Evolutionary conservation across 2,797 vertebrate species (phyloP).

Genomic region (Molossus alvarezi): DNA sequence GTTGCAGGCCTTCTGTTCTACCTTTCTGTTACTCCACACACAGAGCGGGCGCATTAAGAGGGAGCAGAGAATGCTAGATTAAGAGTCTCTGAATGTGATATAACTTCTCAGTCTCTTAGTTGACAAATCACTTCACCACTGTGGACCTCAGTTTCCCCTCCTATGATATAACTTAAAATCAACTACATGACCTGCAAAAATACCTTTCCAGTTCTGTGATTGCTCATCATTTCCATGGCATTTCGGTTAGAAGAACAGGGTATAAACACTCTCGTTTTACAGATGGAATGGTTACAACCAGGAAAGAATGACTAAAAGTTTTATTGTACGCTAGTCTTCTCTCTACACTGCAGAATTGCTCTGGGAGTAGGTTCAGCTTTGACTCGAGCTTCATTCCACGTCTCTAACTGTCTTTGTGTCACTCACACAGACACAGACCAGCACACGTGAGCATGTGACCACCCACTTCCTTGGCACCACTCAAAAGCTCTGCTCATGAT

Average conservation of each 20-base stretch:
- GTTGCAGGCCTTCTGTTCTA: not conserved
- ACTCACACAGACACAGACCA: not conserved
- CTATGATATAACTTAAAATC: not conserved
- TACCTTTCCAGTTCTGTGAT: not conserved
- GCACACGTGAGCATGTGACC: not conserved
- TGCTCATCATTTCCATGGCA: conserved; percentile 29
- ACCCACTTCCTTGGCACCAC: not conserved
- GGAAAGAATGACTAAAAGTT: conserved; percentile 15
- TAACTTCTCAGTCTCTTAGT: conserved; percentile 28
- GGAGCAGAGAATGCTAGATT: not conserved
- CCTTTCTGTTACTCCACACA: not conserved
- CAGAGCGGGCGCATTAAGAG: not conserved
- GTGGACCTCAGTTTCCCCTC: not conserved
- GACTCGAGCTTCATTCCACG: not conserved
- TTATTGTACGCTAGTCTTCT: not conserved
- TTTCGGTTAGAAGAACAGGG: not conserved
- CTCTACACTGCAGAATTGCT: not conserved
- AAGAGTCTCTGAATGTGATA: not conserved
- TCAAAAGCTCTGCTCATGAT: conserved; percentile 48
- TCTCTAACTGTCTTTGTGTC: conserved; percentile 25
- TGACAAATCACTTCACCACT: not conserved
- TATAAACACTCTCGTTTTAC: not conserved
- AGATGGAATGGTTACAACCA: not conserved
- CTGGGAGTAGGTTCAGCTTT: not conserved
- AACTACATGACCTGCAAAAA: not conserved